Conservation (phyloP, 2,888 invertebrate genomes). For the Lobophora halterata region DNA sequence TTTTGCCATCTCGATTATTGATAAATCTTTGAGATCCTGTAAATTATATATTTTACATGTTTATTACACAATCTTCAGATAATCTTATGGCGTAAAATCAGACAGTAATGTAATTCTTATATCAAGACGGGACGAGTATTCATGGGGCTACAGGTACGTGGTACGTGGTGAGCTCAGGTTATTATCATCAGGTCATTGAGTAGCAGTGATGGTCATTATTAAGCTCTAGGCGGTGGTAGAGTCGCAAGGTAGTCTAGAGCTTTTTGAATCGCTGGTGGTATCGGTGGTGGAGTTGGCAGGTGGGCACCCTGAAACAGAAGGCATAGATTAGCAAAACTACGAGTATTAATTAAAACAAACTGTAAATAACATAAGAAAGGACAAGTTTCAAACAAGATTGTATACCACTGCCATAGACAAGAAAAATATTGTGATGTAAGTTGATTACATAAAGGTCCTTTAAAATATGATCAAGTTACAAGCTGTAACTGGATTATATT, state of each 20-base stretch:
- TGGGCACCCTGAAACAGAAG: constrained; percentile 83
- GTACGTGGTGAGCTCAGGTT: constrained; percentile 30
- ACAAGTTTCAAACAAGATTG: too few species aligned
- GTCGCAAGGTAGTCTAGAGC: constrained; percentile 86
- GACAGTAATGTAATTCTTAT: constrained; percentile 36
- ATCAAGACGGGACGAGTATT: constrained; percentile 53
- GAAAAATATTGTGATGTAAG: too few species aligned
- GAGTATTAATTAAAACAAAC: constrained; percentile 1
- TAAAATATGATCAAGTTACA: too few species aligned
- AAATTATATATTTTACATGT: not conserved
- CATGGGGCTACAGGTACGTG: constrained; percentile 38
- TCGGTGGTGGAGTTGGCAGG: constrained; percentile 88
- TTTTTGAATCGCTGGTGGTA: constrained; percentile 87
- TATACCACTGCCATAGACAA: too few species aligned
- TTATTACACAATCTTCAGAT: constrained; percentile 9
- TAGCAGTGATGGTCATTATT: constrained; percentile 33
- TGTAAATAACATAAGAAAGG: not conserved
- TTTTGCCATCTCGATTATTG: too few species aligned
- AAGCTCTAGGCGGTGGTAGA: constrained; percentile 80
- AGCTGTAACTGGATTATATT: too few species aligned
- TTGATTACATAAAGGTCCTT: too few species aligned
- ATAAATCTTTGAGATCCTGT: too few species aligned
- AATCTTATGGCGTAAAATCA: too few species aligned
- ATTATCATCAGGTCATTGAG: constrained; percentile 7
- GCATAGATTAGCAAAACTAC: too few species aligned